Conservation (phyloP, 2,113 vertebrate genomes). For the Oreochromis spilurus region DNA sequence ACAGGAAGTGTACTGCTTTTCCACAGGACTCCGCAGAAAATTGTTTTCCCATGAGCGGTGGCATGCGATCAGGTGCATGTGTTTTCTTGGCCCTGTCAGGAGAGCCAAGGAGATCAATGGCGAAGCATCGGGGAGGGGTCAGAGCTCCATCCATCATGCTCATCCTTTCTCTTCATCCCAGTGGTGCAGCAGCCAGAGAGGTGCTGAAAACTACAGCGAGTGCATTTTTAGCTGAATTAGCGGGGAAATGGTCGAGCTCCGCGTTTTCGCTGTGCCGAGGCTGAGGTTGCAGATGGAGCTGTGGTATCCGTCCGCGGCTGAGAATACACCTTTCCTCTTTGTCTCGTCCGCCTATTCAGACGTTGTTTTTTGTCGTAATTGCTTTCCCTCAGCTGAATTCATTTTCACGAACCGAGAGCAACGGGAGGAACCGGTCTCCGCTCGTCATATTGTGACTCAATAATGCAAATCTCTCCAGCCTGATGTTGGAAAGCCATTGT, state of each 20-base stretch:
- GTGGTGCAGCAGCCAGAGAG: neutral
- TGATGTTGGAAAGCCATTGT: constrained; percentile 20
- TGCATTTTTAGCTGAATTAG: neutral
- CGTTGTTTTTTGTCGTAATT: neutral
- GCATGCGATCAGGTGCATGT: constrained; percentile 46
- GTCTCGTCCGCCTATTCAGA: neutral
- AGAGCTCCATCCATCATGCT: neutral
- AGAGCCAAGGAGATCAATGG: neutral
- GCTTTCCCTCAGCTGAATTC: neutral
- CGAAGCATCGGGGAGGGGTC: neutral
- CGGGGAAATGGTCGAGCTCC: neutral
- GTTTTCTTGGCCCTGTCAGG: constrained; percentile 2
- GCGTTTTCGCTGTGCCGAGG: neutral
- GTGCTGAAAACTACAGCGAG: neutral
- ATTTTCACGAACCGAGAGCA: neutral
- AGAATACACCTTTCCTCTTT: neutral
- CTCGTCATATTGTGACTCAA: neutral
- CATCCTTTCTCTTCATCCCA: neutral
- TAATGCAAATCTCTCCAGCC: constrained; percentile 4
- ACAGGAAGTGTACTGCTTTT: constrained; percentile 49
- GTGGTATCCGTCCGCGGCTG: neutral
- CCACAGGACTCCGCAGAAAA: constrained; percentile 40
- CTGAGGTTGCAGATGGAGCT: neutral
- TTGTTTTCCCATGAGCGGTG: constrained; percentile 44
- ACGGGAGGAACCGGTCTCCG: neutral